These are phyloP conservation scores for Hemiscyllium ocellatum DNA, from an alignment of 2,113 vertebrate species.

Conservation along the genomic window DNA sequence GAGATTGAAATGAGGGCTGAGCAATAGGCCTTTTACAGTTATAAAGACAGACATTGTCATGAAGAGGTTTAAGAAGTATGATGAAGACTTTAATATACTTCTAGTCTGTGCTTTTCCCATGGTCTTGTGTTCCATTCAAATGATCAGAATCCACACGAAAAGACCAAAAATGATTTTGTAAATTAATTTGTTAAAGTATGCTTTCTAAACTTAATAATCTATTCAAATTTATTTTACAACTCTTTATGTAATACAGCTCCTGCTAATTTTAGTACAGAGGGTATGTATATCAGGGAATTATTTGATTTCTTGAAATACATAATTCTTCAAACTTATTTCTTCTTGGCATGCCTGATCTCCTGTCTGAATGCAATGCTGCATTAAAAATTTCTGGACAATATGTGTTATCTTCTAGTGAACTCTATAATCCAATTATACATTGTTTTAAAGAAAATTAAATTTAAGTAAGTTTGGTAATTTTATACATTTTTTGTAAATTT, in stretches of 20 bases:
- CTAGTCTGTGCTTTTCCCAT: conserved; percentile 52
- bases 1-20: too few species aligned
- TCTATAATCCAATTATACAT: neutral
- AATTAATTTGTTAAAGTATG: conserved; percentile 47
- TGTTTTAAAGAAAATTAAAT: neutral
- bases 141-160: conserved; percentile 50
- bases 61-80: too few species aligned
- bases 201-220: conserved; percentile 55
- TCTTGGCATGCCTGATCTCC: conserved; percentile 59
- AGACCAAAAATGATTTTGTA: conserved; percentile 37
- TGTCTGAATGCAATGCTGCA: conserved; percentile 56
- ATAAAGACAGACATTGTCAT: too few species aligned
- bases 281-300: neutral
- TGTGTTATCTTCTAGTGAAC: neutral
- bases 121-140: conserved; percentile 55
- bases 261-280: conserved; percentile 46
- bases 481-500: neutral
- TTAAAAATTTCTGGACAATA: conserved; percentile 52
- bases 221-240: conserved; percentile 59
- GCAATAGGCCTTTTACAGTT: too few species aligned
- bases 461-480: neutral
- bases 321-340: conserved; percentile 50
- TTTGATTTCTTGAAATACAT: conserved; percentile 39
- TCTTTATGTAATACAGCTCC: conserved; percentile 46
- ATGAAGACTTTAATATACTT: conserved; percentile 31